Percentiles rank a stretch among this genome's conserved stretches.
These are phyloP conservation scores for Irena cyanogastra DNA, from an alignment of 2,113 vertebrate genomes.

Conservation along the genomic window DNA sequence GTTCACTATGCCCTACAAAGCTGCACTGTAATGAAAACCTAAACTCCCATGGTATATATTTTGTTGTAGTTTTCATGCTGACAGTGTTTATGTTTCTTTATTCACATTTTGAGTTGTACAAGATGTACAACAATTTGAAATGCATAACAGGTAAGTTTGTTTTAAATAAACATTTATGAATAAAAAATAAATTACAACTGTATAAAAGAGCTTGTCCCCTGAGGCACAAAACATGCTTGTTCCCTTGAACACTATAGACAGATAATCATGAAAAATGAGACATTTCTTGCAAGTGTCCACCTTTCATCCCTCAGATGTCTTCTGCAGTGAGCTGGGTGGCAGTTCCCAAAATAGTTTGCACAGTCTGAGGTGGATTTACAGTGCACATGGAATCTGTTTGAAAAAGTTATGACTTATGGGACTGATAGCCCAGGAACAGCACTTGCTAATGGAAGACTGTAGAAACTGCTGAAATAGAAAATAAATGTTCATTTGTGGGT, in stretches of 20 bases:
- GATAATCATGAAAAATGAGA: not conserved
- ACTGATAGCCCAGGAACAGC: not conserved
- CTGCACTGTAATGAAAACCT: not conserved
- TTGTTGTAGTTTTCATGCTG: not conserved
- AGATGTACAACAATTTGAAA: not conserved
- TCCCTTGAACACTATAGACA: not conserved
- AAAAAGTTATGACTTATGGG: not conserved
- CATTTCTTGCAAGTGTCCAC: not conserved
- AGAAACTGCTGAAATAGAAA: not conserved
- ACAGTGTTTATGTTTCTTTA: not conserved
- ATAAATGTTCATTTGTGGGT: not conserved
- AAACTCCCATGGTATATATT: accelerated
- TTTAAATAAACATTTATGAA: not conserved
- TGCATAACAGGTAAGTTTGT: not conserved
- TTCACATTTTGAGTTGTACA: not conserved
- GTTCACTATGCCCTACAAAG: not conserved
- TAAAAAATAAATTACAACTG: not conserved
- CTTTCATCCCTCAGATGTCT: not conserved
- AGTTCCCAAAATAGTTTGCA: not conserved
- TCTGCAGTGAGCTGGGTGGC: not conserved
- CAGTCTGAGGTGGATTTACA: not conserved
- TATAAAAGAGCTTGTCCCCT: not conserved
- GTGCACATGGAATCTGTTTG: not conserved
- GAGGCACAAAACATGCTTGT: not conserved
- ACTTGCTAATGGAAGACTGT: not conserved